Evolutionary conservation across 37 sponge, comb jelly and placozoan genomes (phyloP).

Genomic region (Geodia barretti): DNA sequence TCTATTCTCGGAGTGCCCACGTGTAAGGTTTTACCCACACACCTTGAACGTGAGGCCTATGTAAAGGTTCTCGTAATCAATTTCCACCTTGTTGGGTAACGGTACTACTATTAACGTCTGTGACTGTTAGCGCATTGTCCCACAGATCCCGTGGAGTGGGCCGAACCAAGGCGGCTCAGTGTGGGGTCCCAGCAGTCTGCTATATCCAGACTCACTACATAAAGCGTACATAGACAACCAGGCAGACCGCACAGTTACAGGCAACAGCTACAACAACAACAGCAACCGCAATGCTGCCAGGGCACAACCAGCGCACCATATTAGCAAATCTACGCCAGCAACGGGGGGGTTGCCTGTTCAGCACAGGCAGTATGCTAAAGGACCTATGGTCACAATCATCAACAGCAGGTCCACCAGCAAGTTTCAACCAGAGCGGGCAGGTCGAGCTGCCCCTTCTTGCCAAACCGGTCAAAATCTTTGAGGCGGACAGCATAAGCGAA

Average conservation of each 20-base stretch:
- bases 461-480: not conserved
- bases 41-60: no score
- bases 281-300: conserved; percentile 56
- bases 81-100: no score
- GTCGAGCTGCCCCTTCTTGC: not conserved
- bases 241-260: not conserved
- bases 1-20: no score
- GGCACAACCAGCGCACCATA: conserved; percentile 33
- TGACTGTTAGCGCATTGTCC: not conserved
- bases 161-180: conserved; percentile 62
- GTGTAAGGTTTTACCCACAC: no score
- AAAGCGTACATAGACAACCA: no score
- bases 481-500: no score
- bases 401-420: conserved; percentile 16
- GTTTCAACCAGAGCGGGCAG: not conserved
- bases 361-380: not conserved
- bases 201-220: conserved; percentile 12
- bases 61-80: no score
- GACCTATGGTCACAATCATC: conserved; percentile 10
- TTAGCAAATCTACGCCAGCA: conserved; percentile 16
- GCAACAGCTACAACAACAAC: conserved; percentile 37
- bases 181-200: conserved; percentile 72
- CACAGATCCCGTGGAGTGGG: conserved; percentile 55
- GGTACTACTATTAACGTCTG: no score
- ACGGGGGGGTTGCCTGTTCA: conserved; percentile 10